Conservation (phyloP, 1,140 invertebrate species). For the Pollicipes pollicipes region DNA sequence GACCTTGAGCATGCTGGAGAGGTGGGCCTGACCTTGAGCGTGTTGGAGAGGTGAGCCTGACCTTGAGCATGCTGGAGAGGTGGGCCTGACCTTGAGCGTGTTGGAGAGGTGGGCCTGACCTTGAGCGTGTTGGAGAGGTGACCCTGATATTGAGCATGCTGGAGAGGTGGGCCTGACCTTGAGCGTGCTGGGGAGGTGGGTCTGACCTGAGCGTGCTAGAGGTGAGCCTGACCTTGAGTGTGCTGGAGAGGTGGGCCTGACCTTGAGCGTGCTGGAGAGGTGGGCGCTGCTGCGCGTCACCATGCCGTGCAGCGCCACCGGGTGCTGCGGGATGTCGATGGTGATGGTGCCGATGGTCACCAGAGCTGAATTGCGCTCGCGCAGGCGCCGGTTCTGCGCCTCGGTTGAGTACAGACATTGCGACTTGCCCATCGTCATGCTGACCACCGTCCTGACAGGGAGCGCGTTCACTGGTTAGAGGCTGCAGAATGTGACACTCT, state of each 20-base stretch:
- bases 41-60: too few relatives aligned
- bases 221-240: neutral
- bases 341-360: constrained; percentile 71
- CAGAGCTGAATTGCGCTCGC: constrained; percentile 67
- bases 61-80: too few relatives aligned
- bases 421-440: constrained; percentile 77
- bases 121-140: too few relatives aligned
- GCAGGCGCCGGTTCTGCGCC: constrained; percentile 36
- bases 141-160: constrained; percentile 52
- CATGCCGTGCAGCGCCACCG: constrained; percentile 88
- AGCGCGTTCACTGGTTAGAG: constrained; percentile 1
- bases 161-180: constrained; percentile 78
- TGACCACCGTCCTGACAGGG: constrained; percentile 62
- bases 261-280: constrained; percentile 72
- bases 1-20: too few relatives aligned
- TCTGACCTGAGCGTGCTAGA: too few relatives aligned
- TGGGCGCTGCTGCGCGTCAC: constrained; percentile 87
- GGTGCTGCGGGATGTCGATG: constrained; percentile 91
- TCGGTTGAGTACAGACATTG: constrained; percentile 66
- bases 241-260: constrained; percentile 19
- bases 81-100: too few relatives aligned
- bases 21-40: too few relatives aligned
- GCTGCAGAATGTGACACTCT: neutral
- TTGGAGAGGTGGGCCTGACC: too few relatives aligned
- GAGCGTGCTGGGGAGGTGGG: too few relatives aligned